A percentile compares a stretch with the other conserved stretches of the same genome.
Evolutionary conservation across 2,113 vertebrate genomes (phyloP).

Genomic region (Tretioscincus oriximinensis): DNA sequence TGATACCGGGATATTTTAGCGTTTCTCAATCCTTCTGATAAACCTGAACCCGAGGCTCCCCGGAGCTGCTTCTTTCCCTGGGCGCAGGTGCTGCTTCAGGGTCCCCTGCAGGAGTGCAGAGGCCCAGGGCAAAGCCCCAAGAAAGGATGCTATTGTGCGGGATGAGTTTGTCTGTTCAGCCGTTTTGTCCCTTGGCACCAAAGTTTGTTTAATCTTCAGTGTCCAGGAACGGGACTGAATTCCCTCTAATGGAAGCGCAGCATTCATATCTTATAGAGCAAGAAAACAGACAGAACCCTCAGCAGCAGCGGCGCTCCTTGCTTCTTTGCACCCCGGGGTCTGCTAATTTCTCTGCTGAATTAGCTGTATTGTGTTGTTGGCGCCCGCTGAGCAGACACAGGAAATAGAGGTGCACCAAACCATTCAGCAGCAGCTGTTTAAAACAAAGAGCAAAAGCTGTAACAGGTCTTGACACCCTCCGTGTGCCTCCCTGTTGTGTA

Average conservation of each 20-base stretch:
- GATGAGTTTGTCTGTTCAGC: neutral
- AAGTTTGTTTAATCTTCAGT: neutral
- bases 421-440: neutral
- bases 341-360: neutral
- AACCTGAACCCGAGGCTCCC: too few species aligned
- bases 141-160: neutral
- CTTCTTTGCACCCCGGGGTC: neutral
- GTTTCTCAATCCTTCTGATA: too few species aligned
- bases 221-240: neutral
- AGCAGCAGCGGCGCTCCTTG: neutral
- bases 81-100: neutral
- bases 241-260: neutral
- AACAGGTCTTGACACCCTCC: neutral
- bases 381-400: neutral
- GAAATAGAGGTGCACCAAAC: neutral
- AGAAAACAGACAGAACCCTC: neutral
- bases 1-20: too few species aligned
- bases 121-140: neutral
- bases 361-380: neutral
- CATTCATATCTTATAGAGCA: neutral
- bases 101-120: neutral
- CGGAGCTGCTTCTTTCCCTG: too few species aligned
- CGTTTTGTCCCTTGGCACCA: neutral
- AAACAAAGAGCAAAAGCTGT: neutral
- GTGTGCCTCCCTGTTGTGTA: too few species aligned